These are phyloP conservation scores for Leguminivora glycinivorella DNA, from an alignment of 1,140 invertebrate species.

Conservation along the genomic window DNA sequence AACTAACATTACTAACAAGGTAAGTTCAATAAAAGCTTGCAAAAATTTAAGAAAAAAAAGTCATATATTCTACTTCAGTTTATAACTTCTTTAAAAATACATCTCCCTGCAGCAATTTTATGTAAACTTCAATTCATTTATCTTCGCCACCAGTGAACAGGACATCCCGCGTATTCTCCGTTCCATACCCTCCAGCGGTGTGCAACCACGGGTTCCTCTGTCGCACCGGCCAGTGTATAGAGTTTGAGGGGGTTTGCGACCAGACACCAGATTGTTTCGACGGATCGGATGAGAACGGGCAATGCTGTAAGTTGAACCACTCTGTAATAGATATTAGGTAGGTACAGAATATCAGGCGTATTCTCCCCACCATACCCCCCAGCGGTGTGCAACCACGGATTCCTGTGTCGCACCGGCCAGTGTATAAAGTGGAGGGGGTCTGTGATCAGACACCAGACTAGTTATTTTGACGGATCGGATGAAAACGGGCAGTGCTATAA, in stretches of 20 bases:
- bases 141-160: slow-evolving; percentile 49
- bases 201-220: slow-evolving; percentile 81
- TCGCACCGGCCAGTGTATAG: slow-evolving; percentile 81
- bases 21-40: too few species aligned
- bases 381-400: slow-evolving; percentile 73
- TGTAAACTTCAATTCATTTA: background rate
- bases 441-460: slow-evolving; percentile 85
- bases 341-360: too few species aligned
- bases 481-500: slow-evolving; percentile 81
- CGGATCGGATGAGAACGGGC: slow-evolving; percentile 80
- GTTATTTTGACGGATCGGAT: slow-evolving; percentile 84
- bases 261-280: slow-evolving; percentile 84
- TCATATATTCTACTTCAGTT: too few species aligned
- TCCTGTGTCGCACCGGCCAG: slow-evolving; percentile 80
- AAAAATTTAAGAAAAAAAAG: too few species aligned
- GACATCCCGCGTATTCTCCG: slow-evolving; percentile 33
- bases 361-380: slow-evolving; percentile 1
- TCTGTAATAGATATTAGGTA: too few species aligned
- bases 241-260: slow-evolving; percentile 83
- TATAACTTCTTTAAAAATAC: background rate
- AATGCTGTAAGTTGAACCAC: too few species aligned
- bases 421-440: slow-evolving; percentile 81
- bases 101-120: background rate
- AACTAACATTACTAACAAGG: too few species aligned
- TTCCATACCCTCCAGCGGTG: slow-evolving; percentile 18